These are phyloP conservation scores for Tenualosa thibaudeaui DNA, from an alignment of 2,797 vertebrate genomes.

Conservation along the genomic window DNA sequence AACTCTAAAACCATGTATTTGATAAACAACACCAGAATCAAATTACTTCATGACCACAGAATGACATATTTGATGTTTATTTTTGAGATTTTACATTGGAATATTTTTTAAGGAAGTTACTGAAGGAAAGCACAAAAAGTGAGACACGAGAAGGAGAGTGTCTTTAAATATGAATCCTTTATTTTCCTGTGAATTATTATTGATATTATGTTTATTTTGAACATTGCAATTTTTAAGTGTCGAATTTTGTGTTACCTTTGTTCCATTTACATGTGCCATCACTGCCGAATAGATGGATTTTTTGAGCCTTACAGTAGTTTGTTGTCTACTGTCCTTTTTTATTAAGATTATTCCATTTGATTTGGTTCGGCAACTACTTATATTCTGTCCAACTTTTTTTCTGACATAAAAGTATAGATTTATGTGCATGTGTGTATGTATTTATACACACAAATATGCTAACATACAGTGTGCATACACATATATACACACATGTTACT, in stretches of 20 bases:
- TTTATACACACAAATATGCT: constrained; percentile 64
- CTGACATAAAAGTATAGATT: constrained; percentile 61
- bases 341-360: constrained; percentile 72
- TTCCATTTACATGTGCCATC: constrained; percentile 73
- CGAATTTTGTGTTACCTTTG: constrained; percentile 63
- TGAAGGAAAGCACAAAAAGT: constrained; percentile 62
- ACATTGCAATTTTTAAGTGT: constrained; percentile 65
- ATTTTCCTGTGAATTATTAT: constrained; percentile 80
- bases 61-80: background rate
- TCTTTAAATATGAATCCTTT: constrained; percentile 67
- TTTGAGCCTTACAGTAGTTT: constrained; percentile 51
- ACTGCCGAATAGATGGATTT: constrained; percentile 58
- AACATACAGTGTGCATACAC: background rate
- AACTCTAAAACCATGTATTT: constrained; percentile 21
- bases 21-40: constrained; percentile 2
- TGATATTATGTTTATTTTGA: constrained; percentile 59
- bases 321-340: constrained; percentile 59
- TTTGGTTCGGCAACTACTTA: constrained; percentile 78
- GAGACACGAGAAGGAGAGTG: constrained; percentile 56
- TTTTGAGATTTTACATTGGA: constrained; percentile 18
- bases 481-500: constrained; percentile 66
- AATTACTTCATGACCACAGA: background rate
- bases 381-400: constrained; percentile 75
- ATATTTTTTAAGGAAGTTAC: constrained; percentile 76
- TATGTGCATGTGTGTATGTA: constrained; percentile 60